phyloP scores from a whole-genome alignment of 2,797 vertebrate genomes.

The Acestrorhynchus altus region DNA sequence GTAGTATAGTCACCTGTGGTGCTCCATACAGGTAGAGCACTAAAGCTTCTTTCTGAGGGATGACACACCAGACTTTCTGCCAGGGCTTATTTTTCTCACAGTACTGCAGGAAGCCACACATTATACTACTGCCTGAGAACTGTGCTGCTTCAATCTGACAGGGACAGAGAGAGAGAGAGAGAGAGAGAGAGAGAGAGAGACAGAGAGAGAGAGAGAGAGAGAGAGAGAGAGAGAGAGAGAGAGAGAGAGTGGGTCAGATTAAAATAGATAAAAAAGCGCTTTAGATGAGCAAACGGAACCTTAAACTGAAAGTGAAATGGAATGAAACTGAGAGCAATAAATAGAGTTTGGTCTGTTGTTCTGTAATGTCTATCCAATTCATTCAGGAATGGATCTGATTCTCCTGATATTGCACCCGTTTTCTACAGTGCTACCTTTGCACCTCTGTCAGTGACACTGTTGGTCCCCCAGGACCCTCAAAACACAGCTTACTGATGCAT shows the following conservation, averaged over 20 bases:
- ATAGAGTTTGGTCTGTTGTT: conserved; percentile 12
- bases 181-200: background rate
- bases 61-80: conserved; percentile 97
- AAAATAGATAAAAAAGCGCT: background rate
- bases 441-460: background rate
- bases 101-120: conserved; percentile 96
- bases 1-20: conserved; percentile 84
- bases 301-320: conserved; percentile 20
- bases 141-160: conserved; percentile 93
- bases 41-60: conserved; percentile 92
- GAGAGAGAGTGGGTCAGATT: background rate
- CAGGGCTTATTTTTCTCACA: conserved; percentile 94
- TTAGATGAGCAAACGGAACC: background rate
- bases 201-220: background rate
- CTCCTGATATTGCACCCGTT: background rate
- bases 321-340: conserved; percentile 8
- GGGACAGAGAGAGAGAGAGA: background rate
- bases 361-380: background rate
- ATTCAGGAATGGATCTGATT: background rate
- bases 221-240: background rate
- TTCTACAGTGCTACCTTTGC: background rate
- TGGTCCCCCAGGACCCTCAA: background rate
- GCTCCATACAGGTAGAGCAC: conserved; percentile 97
- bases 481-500: background rate
- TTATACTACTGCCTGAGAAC: conserved; percentile 92